Evolutionary conservation across 2,888 invertebrate genomes (phyloP).

Genomic region (Criorhina ranunculi): DNA sequence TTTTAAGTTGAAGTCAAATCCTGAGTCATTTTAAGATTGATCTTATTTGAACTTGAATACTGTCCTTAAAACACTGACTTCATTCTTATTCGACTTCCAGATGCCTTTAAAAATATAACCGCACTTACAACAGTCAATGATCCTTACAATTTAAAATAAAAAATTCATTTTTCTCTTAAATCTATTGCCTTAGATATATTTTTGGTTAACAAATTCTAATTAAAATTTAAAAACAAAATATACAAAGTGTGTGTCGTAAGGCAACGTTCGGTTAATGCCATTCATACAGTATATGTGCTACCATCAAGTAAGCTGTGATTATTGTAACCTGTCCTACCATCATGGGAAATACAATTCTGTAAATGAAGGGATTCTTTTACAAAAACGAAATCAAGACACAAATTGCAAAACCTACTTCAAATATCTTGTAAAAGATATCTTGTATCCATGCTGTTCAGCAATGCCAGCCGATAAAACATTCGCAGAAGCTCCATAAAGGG

Average conservation of each 20-base stretch:
- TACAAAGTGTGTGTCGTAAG: conserved; percentile 33
- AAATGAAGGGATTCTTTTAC: conserved; percentile 77
- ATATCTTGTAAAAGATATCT: conserved; percentile 92
- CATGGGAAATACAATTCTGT: conserved; percentile 92
- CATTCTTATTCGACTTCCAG: too few relatives aligned
- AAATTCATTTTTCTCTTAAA: conserved; percentile 44
- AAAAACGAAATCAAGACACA: neutral
- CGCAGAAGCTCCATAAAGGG: conserved; percentile 94
- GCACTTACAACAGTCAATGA: too few relatives aligned
- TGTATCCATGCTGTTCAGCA: conserved; percentile 96
- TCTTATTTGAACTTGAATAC: too few relatives aligned
- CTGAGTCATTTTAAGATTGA: too few relatives aligned
- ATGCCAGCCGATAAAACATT: conserved; percentile 96
- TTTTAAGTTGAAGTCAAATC: too few relatives aligned
- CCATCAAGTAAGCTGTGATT: conserved; percentile 88
- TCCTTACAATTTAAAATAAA: neutral
- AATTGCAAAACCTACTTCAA: conserved; percentile 87
- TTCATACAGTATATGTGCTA: conserved; percentile 88
- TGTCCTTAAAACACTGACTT: too few relatives aligned
- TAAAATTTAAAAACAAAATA: conserved; percentile 30
- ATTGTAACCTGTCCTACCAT: conserved; percentile 90
- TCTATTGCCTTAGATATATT: conserved; percentile 53
- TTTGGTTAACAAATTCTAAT: conserved; percentile 38
- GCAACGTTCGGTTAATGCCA: conserved; percentile 79
- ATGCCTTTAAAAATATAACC: too few relatives aligned